These are phyloP conservation scores for Parascotia fuliginaria DNA, from an alignment of 2,888 invertebrate genomes.

Conservation along the genomic window DNA sequence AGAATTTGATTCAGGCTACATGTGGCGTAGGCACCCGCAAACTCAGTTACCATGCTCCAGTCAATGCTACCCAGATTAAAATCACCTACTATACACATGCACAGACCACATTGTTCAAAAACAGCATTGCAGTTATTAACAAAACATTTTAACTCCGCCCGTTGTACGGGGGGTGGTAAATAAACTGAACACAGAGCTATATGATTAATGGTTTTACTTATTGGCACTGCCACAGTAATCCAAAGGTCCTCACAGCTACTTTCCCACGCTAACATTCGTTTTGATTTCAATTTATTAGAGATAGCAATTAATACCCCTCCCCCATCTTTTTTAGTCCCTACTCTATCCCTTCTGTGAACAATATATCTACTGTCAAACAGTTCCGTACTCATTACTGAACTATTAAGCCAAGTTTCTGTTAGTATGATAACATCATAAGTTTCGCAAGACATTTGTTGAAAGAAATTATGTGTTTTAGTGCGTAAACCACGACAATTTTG, in stretches of 20 bases:
- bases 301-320: background rate
- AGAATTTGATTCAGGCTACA: background rate
- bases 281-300: background rate
- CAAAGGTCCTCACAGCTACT: background rate
- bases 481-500: background rate
- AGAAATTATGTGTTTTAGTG: background rate
- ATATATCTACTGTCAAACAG: too few relatives aligned
- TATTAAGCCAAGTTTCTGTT: background rate
- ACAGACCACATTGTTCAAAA: background rate
- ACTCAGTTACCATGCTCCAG: background rate
- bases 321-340: background rate
- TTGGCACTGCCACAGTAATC: background rate
- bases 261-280: background rate
- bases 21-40: too few relatives aligned
- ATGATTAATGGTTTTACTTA: background rate
- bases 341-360: background rate
- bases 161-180: conserved; percentile 10
- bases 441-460: background rate
- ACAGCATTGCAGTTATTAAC: conserved; percentile 1
- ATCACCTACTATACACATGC: background rate
- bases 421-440: background rate
- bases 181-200: conserved; percentile 9
- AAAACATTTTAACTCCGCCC: background rate
- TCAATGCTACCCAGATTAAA: conserved; percentile 4
- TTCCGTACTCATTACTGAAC: too few relatives aligned